phyloP scores from a whole-genome alignment of 2,797 vertebrate species.

The Coranthus polyacanthus region DNA sequence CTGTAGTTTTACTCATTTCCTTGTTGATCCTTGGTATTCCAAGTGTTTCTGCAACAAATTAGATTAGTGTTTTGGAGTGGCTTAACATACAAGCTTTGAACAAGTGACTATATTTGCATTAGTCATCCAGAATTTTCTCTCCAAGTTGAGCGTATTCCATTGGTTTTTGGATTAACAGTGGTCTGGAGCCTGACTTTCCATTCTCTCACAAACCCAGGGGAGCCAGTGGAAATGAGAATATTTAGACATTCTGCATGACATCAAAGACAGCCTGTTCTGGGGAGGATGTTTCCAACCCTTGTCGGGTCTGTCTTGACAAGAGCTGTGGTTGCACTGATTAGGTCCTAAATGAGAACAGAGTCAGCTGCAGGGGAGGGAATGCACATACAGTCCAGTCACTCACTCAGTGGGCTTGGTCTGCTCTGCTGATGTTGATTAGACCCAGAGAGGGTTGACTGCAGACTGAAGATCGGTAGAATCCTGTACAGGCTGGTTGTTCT shows the following conservation, averaged over 20 bases:
- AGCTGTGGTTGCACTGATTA: slow-evolving; percentile 67
- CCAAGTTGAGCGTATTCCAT: slow-evolving; percentile 22
- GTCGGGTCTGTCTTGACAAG: slow-evolving; percentile 43
- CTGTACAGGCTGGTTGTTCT: slow-evolving; percentile 52
- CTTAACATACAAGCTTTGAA: slow-evolving; percentile 18
- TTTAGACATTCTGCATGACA: slow-evolving; percentile 47
- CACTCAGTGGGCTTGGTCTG: slow-evolving; percentile 42
- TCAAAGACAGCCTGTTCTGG: slow-evolving; percentile 59
- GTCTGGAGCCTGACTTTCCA: slow-evolving; percentile 30
- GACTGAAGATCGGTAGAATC: slow-evolving; percentile 39
- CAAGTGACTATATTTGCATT: slow-evolving; percentile 22
- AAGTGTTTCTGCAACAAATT: slow-evolving; percentile 43
- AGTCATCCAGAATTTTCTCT: slow-evolving; percentile 33
- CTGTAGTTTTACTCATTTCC: slow-evolving; percentile 1
- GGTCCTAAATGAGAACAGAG: slow-evolving; percentile 54
- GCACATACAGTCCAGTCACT: slow-evolving; percentile 46
- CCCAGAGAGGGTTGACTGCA: slow-evolving; percentile 57
- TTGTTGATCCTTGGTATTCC: slow-evolving; percentile 25
- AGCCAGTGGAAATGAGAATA: slow-evolving; percentile 32
- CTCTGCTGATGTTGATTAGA: slow-evolving; percentile 71
- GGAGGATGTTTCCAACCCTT: slow-evolving; percentile 50
- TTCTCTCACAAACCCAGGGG: slow-evolving; percentile 26
- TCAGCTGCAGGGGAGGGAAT: slow-evolving; percentile 75
- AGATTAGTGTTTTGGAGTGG: slow-evolving; percentile 37
- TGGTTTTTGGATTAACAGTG: slow-evolving; percentile 27